Percentiles rank a stretch among this genome's conserved stretches.
phyloP scores from a whole-genome alignment of 1,140 invertebrate species.

The Phortica variegata region DNA sequence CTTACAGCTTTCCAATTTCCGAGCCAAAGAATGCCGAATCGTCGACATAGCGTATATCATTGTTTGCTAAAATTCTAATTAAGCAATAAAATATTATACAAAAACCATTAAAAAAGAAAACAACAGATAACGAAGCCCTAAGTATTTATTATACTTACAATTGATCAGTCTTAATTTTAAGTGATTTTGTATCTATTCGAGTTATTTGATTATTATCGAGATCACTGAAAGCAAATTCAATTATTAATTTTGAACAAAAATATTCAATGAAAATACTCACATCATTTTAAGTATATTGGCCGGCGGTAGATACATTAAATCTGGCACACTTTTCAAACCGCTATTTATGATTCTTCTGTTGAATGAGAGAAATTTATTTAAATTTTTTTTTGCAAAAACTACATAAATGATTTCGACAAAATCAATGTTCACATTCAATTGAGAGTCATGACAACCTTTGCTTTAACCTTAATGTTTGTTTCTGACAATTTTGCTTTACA shows the following conservation, averaged over 20 bases:
- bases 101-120: constrained; percentile 2
- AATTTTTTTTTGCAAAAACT: neutral
- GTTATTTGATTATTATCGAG: constrained; percentile 63
- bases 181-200: constrained; percentile 58
- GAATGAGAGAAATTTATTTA: neutral
- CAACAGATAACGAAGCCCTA: no score
- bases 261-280: constrained; percentile 57
- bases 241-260: neutral
- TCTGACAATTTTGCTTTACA: neutral
- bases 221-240: constrained; percentile 54
- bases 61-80: constrained; percentile 64
- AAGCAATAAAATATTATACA: constrained; percentile 16
- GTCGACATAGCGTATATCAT: constrained; percentile 64
- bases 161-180: constrained; percentile 61
- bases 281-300: constrained; percentile 62
- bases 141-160: constrained; percentile 58
- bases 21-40: constrained; percentile 67
- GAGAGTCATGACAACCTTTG: neutral
- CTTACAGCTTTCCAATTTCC: constrained; percentile 68
- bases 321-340: constrained; percentile 59
- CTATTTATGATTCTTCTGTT: constrained; percentile 62
- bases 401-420: neutral
- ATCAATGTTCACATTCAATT: neutral
- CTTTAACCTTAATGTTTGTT: neutral
- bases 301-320: constrained; percentile 56